These are phyloP conservation scores for Heliornis fulica DNA, from an alignment of 2,113 vertebrate genomes.

Conservation along the genomic window DNA sequence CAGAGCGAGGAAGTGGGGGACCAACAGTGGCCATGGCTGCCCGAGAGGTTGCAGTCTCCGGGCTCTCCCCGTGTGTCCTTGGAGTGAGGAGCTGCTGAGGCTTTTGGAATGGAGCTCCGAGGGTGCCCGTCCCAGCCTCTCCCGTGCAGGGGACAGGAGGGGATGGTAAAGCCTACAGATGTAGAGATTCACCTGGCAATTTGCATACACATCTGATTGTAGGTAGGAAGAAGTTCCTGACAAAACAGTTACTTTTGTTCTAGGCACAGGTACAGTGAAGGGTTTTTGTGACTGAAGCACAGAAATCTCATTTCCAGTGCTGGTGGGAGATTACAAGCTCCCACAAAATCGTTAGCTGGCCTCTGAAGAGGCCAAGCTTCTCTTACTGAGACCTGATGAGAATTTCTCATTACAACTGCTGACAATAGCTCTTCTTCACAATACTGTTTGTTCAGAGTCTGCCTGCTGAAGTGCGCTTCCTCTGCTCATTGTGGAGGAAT, in stretches of 20 bases:
- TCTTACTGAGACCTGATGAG: not conserved
- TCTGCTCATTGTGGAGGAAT: not conserved
- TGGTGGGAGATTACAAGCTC: not conserved
- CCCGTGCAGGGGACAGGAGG: not conserved
- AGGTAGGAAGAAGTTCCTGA: not conserved
- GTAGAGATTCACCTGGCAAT: not conserved
- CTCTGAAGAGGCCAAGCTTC: not conserved
- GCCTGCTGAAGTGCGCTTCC: not conserved
- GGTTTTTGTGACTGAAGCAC: not conserved
- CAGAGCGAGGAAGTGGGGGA: not conserved
- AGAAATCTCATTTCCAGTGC: not conserved
- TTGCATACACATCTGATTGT: accelerated
- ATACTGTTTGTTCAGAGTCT: not conserved
- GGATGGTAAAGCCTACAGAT: not conserved
- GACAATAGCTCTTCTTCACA: not conserved
- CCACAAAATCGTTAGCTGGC: not conserved
- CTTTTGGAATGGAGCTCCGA: not conserved
- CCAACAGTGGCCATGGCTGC: not conserved
- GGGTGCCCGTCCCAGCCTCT: not conserved
- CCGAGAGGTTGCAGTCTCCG: not conserved
- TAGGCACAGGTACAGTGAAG: accelerated
- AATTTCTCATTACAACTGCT: not conserved
- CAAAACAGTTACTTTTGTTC: not conserved
- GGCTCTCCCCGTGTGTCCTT: not conserved
- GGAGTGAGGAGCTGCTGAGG: accelerated